Evolutionary conservation across 2,888 invertebrate genomes (phyloP), one percentile per base, ranked within the genome.

Genomic region (Camptogramma bilineatum): DNA sequence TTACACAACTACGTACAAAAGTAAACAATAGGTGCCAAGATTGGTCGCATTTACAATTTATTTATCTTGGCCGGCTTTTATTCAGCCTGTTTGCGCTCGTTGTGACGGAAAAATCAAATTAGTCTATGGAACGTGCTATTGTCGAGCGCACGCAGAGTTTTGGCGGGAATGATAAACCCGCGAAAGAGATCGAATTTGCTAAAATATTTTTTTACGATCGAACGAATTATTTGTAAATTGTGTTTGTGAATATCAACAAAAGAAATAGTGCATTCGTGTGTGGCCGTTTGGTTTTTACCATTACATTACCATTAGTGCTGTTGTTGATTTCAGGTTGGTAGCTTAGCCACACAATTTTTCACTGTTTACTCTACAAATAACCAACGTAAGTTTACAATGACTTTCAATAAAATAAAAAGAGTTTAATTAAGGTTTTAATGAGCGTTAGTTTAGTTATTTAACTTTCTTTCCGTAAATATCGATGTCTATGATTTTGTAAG

Each of bases 101-200:
- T 52, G 56, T 28, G 66, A 71, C 61, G 78, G 73, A 78, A 72
- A 68, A 70, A 65, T 56, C 59, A 63, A 71, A 72, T 77, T 82
- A 82, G 82, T 82, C 78, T 81, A 73, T 77, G 82, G 75, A 78
- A 79, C 73, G 79, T 76, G 66, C 71, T 69, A 78, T 73, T 55
- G 73, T 67, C 58, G 75, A 72, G 65, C 73, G 80, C 82, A 81
- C 82, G 82, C 71, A 55, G 60, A 58, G 67, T 17, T 47, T 61
- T 39, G 58, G 56, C 55, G 68, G 21, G 70, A 56, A 67, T 53
- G 60, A 63, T 61, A 58, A 69, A 71, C 73, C 75, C 82, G 83
- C 73, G 77, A 51, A 57, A 34, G 39, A 24, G 24, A 24, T 16
- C 21, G 48, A 3, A 46, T 28, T 52, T 7, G 13, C 16, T 9